Evolutionary conservation across 2,113 vertebrate genomes (phyloP), one percentile per base, ranked within the genome.

Genomic region (Coptodon rendalli): DNA sequence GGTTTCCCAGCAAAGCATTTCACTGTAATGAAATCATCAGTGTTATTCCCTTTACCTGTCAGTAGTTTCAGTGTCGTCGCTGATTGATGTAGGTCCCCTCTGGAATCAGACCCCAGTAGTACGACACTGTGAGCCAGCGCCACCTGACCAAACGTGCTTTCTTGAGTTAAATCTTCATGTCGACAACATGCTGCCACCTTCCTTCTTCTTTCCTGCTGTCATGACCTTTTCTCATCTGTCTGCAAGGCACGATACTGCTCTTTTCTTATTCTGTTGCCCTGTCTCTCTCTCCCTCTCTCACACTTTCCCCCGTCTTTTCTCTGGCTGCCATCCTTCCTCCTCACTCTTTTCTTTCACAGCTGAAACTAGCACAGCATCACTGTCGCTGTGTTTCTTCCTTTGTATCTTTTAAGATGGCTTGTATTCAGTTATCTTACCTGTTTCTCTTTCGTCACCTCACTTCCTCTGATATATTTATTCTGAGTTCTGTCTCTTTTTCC

Each of bases 151-250:
- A 24, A 36, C 19, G 13, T n/a, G 52, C 76, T 89, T 48, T 40
- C 78, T 53, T 89, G 83, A 78, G 56, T 73, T 56, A 78, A 73
- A n/a, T 76, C 81, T 86, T 66, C 66, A 57, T n/a, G 17, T 66
- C 24, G 31, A 40, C 57, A 87, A 19, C 88, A 40, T 36, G 50
- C 86, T 91, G 81, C 87, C 87, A 80, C 85, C 53, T 84, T 85
- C 48, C 82, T 61, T 80, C 54, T 57, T 38, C 68, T 86, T n/a
- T 84, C 82, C 84, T 82, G 83, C 80, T 87, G 86, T 81, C 84
- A 53, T 91, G 87, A 92, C 89, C 87, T 94, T 90, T 87, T 45
- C 73, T 86, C 83, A 40, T 86, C 78, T 82, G 68, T 92, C 87
- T 87, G 59, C 61, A 2, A 83, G 86, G 92, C 91, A 87, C 16